Evolutionary conservation across 2,113 vertebrate species (phyloP).

Genomic region (Datnioides undecimradiatus): DNA sequence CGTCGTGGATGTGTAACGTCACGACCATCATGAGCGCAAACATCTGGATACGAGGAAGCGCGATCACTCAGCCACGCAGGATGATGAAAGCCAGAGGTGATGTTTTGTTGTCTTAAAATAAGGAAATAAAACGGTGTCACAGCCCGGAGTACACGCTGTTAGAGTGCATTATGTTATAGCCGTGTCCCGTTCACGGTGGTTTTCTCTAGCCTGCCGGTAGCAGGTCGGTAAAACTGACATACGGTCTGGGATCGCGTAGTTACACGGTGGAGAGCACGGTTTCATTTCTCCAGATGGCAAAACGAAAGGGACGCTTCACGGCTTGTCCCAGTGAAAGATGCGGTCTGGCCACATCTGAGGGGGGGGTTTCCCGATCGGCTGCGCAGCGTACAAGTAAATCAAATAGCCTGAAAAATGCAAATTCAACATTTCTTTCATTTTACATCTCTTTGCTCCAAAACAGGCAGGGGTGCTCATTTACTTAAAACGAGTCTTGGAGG

Average conservation of each 20-base stretch:
- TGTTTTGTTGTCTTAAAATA: constrained; percentile 16
- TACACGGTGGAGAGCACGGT: constrained; percentile 69
- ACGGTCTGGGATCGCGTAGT: constrained; percentile 66
- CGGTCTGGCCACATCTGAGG: constrained; percentile 55
- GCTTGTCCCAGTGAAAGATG: constrained; percentile 64
- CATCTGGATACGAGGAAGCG: constrained; percentile 37
- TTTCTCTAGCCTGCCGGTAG: constrained; percentile 54
- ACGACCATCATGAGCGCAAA: constrained; percentile 41
- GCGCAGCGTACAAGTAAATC: constrained; percentile 23
- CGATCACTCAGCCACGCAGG: background rate
- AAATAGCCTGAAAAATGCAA: constrained; percentile 22
- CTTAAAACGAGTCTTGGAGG: background rate
- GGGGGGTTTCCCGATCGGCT: constrained; percentile 44
- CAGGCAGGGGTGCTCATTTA: background rate
- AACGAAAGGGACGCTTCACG: constrained; percentile 65
- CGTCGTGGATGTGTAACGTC: constrained; percentile 29
- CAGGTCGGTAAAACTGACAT: constrained; percentile 71
- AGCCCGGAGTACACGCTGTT: constrained; percentile 20
- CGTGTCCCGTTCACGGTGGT: constrained; percentile 33
- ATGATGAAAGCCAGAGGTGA: constrained; percentile 2
- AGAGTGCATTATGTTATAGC: constrained; percentile 47
- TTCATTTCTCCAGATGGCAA: constrained; percentile 70
- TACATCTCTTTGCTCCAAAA: background rate
- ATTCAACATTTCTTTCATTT: constrained; percentile 21
- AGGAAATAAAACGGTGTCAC: constrained; percentile 17